These are phyloP conservation scores for Ceryle rudis DNA, from an alignment of 2,797 vertebrate genomes.

Conservation along the genomic window DNA sequence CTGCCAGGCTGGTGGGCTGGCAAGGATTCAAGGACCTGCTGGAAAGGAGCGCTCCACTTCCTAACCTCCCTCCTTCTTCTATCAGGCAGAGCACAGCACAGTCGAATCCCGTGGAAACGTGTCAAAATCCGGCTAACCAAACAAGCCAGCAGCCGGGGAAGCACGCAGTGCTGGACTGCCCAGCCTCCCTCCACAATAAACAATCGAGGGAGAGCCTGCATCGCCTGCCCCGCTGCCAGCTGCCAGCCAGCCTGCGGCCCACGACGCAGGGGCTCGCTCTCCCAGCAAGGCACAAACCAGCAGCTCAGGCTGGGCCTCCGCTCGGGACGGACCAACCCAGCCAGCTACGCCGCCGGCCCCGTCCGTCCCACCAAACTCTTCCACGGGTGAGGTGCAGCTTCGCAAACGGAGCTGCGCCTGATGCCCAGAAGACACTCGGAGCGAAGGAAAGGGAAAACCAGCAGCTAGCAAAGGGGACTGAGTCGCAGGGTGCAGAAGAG, in stretches of 20 bases:
- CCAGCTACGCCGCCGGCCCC: background rate
- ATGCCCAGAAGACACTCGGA: rapidly evolving
- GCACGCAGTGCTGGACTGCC: rapidly evolving
- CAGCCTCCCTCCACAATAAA: background rate
- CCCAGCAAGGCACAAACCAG: background rate
- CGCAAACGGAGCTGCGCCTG: rapidly evolving
- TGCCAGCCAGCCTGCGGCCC: rapidly evolving
- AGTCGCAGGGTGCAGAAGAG: background rate
- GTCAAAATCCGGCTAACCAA: background rate
- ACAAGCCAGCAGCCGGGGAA: background rate
- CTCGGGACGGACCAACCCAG: background rate
- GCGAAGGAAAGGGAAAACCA: background rate
- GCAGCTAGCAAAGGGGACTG: no score
- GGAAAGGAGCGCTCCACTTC: background rate
- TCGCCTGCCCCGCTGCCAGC: rapidly evolving
- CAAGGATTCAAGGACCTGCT: background rate
- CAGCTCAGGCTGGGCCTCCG: background rate
- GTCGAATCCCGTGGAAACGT: background rate
- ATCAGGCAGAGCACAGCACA: background rate
- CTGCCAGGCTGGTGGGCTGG: background rate
- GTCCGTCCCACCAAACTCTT: background rate
- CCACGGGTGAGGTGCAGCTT: background rate
- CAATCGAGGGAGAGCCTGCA: rapidly evolving
- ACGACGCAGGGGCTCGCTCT: background rate
- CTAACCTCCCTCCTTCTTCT: background rate